Base-by-base conservation (phyloP, 1,140 invertebrate species). In the Arctopsyche grandis region DNA sequence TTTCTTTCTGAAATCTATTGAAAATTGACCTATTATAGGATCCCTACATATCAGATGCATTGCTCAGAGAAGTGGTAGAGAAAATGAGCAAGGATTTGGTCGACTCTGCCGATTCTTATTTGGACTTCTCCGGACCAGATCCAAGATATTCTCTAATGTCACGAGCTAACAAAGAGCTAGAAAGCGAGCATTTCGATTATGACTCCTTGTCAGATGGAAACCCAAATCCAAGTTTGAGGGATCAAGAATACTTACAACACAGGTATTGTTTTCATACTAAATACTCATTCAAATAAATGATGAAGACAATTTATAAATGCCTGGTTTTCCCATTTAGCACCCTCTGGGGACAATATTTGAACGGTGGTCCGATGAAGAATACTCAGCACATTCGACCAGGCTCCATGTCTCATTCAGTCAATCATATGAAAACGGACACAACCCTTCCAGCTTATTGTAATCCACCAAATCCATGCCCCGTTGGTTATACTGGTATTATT, bases 401-500 rank as follows among this genome's bases (percentile, higher is more conserved):
- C 21, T 90, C 74, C 90, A 91, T 38, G 22, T 48, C 43, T 69
- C 84, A 24, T 83, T 77, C 73, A 16, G n/a, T 60, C 0, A 0
- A 21, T 16, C 60, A 29, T 22, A 69, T 78, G 43, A 78, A 78
- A 71, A 0, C 77, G 0, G 98, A 99, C 84, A 93, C 94, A 12
- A 93, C 94, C 24, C 89, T 99, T 9, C 98, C 98, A 0, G 97
- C 98, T 26, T 99, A 99, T 88, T 99, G 98, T 86, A 98, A 98
- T 85, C 98, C 98, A 0, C 98, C 98, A 5, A 99, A 99, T 89
- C 98, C 98, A 0, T 99, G 98, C 84, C 98, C 98, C 0, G 90
- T 95, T 80, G 95, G 94, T 80, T 95, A 95, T 82, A 92, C 92
- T n/a, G 90, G 93, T 93, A 85, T 12, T 21, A 26, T 46, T 19